Evolutionary conservation across 2,797 vertebrate species (phyloP), one percentile per base, ranked within the genome.

Genomic region (Nothura maculosa): DNA sequence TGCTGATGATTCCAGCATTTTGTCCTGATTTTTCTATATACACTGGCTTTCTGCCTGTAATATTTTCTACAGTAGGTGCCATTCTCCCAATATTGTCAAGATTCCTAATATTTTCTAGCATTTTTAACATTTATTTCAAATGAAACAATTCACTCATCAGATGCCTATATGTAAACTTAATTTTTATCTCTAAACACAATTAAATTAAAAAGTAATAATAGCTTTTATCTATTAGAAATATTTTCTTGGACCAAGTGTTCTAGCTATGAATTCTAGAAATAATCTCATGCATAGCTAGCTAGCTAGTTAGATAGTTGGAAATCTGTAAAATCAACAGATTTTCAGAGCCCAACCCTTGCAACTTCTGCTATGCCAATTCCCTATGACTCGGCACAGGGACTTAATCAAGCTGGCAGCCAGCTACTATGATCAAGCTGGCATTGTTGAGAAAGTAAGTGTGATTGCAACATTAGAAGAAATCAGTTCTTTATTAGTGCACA

Each of bases 1-100:
- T 89, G 47, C 34, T 86, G 47, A 75, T 81, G 54, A 58, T 91
- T 93, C 58, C 78, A 91, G 4, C 2, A 7, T 80, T 93, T 94
- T 91, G 67, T 77, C 36, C 48, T 85, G n/a, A 32, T 32, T 32
- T 32, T 67, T 66, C 47, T 47, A 32, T 40, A 5, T 38, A 25
- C 42, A 22, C 47, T 72, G 81, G 43, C 60, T 63, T 88, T 47
- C 73, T 81, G 83, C 54, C 81, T 72, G 48, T 38, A 30, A 60
- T 18, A 9, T 87, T 84, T 91, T 70, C 40, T 77, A 25, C n/a
- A 50, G 14, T 55, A 75, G 45, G 61, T 94, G 45, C 10, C 15
- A 25, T 87, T 95, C 85, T 76, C 20, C 28, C 15, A 55, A 2
- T 85, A 45, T 55, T 91, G 61, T 55, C 27, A 21, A 69, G 27